A percentile compares a stretch with the other conserved stretches of the same genome.
phyloP scores from a whole-genome alignment of 2,888 invertebrate genomes.

The Mimumesa dahlbomi region DNA sequence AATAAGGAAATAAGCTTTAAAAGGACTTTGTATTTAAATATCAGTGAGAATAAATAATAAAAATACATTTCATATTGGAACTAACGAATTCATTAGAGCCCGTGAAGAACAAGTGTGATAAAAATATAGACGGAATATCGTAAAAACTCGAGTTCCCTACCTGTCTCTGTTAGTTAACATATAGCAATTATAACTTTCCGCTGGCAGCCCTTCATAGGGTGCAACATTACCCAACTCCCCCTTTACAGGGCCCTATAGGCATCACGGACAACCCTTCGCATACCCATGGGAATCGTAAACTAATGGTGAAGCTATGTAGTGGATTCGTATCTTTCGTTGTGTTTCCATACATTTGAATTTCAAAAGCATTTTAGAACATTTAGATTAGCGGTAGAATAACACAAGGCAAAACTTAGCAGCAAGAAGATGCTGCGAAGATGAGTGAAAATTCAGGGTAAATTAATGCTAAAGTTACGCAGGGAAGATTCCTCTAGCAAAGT shows the following conservation, averaged over 20 bases:
- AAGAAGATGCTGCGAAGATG: too few species aligned
- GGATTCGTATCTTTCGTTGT: slow-evolving; percentile 64
- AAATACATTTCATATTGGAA: too few species aligned
- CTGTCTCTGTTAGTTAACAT: slow-evolving; percentile 60
- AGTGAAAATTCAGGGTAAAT: too few species aligned
- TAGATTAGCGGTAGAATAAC: background rate
- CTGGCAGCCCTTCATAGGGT: slow-evolving; percentile 39
- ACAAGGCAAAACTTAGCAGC: too few species aligned
- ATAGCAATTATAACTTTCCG: slow-evolving; percentile 74
- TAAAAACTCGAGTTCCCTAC: slow-evolving; percentile 23
- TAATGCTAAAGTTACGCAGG: too few species aligned
- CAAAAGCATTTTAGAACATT: slow-evolving; percentile 20
- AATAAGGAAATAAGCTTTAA: too few species aligned
- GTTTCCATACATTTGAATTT: slow-evolving; percentile 47
- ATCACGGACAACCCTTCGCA: slow-evolving; percentile 67
- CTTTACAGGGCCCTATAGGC: slow-evolving; percentile 67
- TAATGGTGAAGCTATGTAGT: slow-evolving; percentile 71
- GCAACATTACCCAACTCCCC: slow-evolving; percentile 59
- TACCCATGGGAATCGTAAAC: slow-evolving; percentile 75
- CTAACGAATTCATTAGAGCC: too few species aligned
- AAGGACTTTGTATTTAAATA: too few species aligned
- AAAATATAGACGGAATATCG: slow-evolving; percentile 4
- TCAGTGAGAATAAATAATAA: too few species aligned
- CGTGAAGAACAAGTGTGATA: background rate
- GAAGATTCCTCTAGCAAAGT: too few species aligned